Base-by-base conservation (phyloP, 2,888 invertebrate genomes). In the Chaetogeoica ovagalla region DNA sequence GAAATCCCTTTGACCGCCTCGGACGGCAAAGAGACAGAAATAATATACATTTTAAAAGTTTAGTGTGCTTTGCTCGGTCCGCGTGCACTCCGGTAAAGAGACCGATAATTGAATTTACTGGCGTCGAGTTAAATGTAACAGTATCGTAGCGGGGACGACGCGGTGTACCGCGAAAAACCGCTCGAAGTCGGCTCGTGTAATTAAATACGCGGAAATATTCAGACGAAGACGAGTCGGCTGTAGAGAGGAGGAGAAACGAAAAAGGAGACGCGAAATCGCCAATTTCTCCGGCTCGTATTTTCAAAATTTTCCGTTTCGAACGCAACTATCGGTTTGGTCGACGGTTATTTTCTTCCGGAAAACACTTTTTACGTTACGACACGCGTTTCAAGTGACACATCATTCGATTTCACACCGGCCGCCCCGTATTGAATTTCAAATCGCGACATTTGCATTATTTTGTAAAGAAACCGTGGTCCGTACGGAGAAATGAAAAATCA, bases 81-180 rank as follows among this genome's bases (percentile, higher is more conserved):
- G 48, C 17, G 37, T 7, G n/a, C 1, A 13, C 23, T 60, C 15
- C 59, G 17, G 59, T n/a, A n/a, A n/a, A 48, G 48, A 21, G 9
- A 13, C 72, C 60, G 1, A 43, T 66, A 68, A 68, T 68, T 37
- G 9, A 43, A 76, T 59, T 75, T 23, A 52, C 19, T 19, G 23
- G 11, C 7, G 43, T n/a, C n/a, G n/a, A n/a, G n/a, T n/a, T n/a
- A n/a, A n/a, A 4, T 30, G 30, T 4, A 30, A 30, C 4, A 30
- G 30, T 30, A 30, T 30, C 30, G 30, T 30, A 1, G 30, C 30
- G 30, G 30, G 30, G 30, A 30, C 30, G 30, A n/a, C n/a, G n/a
- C 30, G 30, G 30, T 30, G 30, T 30, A 30, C 30, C 30, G 43
- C 30, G 43, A 43, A 7, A 43, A 9, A 43, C 43, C 9, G 9